Conservation (phyloP, 2,888 invertebrate genomes). For the Phalangium opilio region DNA sequence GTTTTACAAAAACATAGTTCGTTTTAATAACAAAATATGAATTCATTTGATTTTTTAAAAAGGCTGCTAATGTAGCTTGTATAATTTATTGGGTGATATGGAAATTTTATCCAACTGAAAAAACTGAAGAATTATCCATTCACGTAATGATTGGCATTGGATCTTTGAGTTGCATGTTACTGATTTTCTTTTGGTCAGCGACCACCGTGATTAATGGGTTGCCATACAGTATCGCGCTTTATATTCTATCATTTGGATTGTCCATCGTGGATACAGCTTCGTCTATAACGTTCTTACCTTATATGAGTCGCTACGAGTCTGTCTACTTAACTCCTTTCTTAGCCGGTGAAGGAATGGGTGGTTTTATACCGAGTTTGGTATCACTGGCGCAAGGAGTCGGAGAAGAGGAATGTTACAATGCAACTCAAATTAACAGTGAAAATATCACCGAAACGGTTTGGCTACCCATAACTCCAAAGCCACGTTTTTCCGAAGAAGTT, state of each 20-base stretch:
- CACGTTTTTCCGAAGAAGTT: constrained; percentile 46
- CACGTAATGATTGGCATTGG: constrained; percentile 35
- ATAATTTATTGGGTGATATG: constrained; percentile 42
- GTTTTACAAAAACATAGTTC: constrained; percentile 24
- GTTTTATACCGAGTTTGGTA: constrained; percentile 60
- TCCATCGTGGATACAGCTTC: constrained; percentile 69
- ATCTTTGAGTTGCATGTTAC: constrained; percentile 30
- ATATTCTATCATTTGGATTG: constrained; percentile 48
- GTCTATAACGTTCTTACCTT: constrained; percentile 71
- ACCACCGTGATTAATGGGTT: constrained; percentile 24
- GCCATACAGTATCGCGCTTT: constrained; percentile 33
- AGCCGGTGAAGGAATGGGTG: constrained; percentile 65
- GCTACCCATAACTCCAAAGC: constrained; percentile 27
- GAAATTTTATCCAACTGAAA: constrained; percentile 20
- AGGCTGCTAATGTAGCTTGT: constrained; percentile 65
- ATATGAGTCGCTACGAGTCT: constrained; percentile 46
- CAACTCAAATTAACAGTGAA: constrained; percentile 13
- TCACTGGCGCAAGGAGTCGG: constrained; percentile 63
- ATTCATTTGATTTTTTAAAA: constrained; percentile 27
- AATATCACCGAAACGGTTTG: constrained; percentile 19
- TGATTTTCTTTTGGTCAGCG: constrained; percentile 35
- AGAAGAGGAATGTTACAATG: constrained; percentile 34
- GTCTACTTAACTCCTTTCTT: constrained; percentile 66
- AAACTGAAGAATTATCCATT: constrained; percentile 31
- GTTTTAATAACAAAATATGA: constrained; percentile 15